phyloP scores from a whole-genome alignment of 1,140 invertebrate genomes.

The Nymphalis io region DNA sequence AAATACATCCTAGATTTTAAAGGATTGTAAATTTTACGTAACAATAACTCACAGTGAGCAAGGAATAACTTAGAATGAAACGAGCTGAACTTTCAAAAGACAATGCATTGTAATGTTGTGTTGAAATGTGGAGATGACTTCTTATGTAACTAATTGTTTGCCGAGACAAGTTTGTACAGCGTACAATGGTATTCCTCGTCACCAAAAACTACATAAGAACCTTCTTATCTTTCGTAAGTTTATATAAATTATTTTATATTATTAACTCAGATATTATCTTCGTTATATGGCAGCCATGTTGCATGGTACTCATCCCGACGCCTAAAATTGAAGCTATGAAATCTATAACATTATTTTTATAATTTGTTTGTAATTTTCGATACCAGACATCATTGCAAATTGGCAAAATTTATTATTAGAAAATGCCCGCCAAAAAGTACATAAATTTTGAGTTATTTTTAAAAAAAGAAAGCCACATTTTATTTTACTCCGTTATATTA shows the following conservation, averaged over 20 bases:
- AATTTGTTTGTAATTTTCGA: too few species aligned
- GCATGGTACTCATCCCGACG: too few species aligned
- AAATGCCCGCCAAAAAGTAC: too few species aligned
- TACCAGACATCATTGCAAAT: too few species aligned
- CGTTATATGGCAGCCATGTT: too few species aligned
- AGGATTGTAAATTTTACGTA: constrained; percentile 37
- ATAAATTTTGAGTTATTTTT: neutral
- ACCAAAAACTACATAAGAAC: neutral
- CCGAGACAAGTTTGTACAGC: neutral
- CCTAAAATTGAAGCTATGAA: too few species aligned
- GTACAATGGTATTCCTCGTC: constrained; percentile 7
- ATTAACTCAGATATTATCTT: neutral
- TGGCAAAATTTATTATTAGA: too few species aligned
- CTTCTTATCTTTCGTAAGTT: neutral
- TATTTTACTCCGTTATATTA: too few species aligned
- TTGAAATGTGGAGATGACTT: constrained; percentile 19
- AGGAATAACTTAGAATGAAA: constrained; percentile 33
- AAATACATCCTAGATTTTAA: constrained; percentile 34
- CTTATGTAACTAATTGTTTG: constrained; percentile 28
- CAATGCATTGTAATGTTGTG: constrained; percentile 34
- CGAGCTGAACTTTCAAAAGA: constrained; percentile 28
- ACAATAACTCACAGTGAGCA: constrained; percentile 27
- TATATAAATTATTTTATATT: neutral
- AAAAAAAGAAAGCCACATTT: neutral
- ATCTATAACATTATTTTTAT: neutral